Evolutionary conservation across 2,888 invertebrate genomes (phyloP), one percentile per base, ranked within the genome.

Genomic region (Morpho helenor): DNA sequence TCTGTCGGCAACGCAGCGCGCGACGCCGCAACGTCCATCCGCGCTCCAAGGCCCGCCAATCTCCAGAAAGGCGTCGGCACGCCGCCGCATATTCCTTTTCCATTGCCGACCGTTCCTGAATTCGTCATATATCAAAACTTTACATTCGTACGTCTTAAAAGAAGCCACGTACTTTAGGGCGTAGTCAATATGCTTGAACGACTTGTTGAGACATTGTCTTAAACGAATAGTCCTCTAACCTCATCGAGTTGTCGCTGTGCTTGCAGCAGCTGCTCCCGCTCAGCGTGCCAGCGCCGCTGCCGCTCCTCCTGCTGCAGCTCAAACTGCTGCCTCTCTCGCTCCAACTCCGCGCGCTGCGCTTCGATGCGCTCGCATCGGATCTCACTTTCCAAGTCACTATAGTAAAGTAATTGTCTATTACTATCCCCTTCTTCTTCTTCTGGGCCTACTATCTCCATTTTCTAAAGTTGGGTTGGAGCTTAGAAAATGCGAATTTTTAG

Each of bases 221-320:
- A 39, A 43, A 1, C 8, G 4, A 43, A 43, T 43, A 43, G n/a
- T 31, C 54, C 22, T 48, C 22, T 23, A 23, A 89, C 94, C 77
- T 91, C 91, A 70, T 95, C 94, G 1, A 96, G 83, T 75, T 94
- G 94, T 67, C 92, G 92, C 74, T 96, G 95, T 49, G 95, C 94
- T 66, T 92, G 92, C 71, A 94, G 92, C 63, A 96, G 82, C 65
- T 94, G 92, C 76, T 92, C 93, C 60, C 89, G 85, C 90, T 92
- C 90, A 2, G 75, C 78, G 60, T 84, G 87, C 91, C 91, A 91
- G 59, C 85, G 80, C 46, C 82, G 71, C 74, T 90, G 89, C 62
- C 90, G 71, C 76, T 91, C 89, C 62, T 77, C 74, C 77, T 93
- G 92, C 76, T 93, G 91, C 79, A 91, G 83, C 76, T 92, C 87